Evolutionary conservation across 2,113 vertebrate genomes (phyloP), one percentile per base, ranked within the genome.

Genomic region (Cepphus grylle): DNA sequence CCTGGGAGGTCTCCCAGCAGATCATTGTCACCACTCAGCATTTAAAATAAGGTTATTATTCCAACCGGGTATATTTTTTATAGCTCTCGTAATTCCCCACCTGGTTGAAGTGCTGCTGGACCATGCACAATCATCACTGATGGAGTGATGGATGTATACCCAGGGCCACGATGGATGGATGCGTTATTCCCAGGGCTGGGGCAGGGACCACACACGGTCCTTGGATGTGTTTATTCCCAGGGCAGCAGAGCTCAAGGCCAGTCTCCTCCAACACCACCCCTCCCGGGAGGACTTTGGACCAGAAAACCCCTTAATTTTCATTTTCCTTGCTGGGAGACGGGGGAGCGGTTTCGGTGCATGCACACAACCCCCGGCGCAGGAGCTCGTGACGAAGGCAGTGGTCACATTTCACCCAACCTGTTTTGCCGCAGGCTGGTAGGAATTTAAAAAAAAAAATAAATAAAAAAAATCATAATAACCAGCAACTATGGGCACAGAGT

Each of bases 261-360:
- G 11, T 16, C 47, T 72, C 45, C 69, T 74, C 79, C 76, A 58
- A 20, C n/a, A 62, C 42, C 26, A 9, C 38, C 71, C 26, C 43
- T 45, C 43, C 36, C 0, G 2, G 25, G 21, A 73, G 11, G 73
- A 29, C 8, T n/a, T 0, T 13, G 56, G 61, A 47, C 32, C n/a
- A 82, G 56, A 67, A 86, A 58, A 0, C 1, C 23, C 42, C 3
- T 65, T 79, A 34, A 13, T 22, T 47, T 76, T 36, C 5, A 61
- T 38, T 45, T 70, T 17, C 32, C 63, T 55, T 0, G 0, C 25
- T 34, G 21, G 66, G 38, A 61, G 56, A 29, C 5, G 5, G 22
- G 34, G 32, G 27, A 25, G 0, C 8, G 26, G 52, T 22, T 20
- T 22, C 12, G 8, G 55, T 6, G 1, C 34, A 8, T 0, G 0